Conservation (phyloP, 2,797 vertebrate genomes). For the Sebastes variabilis region DNA sequence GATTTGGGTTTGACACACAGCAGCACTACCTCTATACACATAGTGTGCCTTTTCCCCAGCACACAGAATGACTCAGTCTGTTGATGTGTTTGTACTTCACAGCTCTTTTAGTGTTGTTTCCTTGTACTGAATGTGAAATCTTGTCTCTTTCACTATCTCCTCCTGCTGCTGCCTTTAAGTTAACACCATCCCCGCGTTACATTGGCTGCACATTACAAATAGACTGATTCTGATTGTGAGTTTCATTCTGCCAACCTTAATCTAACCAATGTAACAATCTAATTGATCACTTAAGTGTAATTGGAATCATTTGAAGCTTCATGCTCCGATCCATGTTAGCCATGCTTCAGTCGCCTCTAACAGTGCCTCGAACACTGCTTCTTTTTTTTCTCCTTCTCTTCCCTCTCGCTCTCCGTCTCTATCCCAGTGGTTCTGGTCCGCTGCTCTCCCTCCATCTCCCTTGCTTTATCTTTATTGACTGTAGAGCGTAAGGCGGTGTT, state of each 20-base stretch:
- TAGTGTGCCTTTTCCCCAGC: background rate
- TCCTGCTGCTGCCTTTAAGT: background rate
- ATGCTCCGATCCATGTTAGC: conserved; percentile 62
- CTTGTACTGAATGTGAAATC: background rate
- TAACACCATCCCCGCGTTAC: background rate
- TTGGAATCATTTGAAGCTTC: conserved; percentile 65
- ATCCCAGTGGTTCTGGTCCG: conserved; percentile 63
- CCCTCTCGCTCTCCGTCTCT: conserved; percentile 15
- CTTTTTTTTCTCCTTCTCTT: background rate
- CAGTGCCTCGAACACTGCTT: background rate
- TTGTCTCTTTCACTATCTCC: background rate
- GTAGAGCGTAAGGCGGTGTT: conserved; percentile 73
- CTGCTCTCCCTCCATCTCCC: conserved; percentile 67
- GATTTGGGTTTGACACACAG: background rate
- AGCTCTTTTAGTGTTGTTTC: background rate
- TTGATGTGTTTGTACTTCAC: background rate
- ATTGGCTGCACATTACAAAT: conserved; percentile 15
- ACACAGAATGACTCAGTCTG: background rate
- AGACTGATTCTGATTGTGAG: conserved; percentile 32
- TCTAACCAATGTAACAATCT: conserved; percentile 56
- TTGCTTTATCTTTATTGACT: conserved; percentile 76
- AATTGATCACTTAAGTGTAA: conserved; percentile 71
- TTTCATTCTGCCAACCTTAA: conserved; percentile 54
- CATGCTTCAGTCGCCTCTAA: conserved; percentile 52
- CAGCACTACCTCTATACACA: background rate